A percentile compares a stretch with the other conserved stretches of the same genome.
Evolutionary conservation across 2,888 invertebrate species (phyloP).

Genomic region (Trissolcus brochymenae): DNA sequence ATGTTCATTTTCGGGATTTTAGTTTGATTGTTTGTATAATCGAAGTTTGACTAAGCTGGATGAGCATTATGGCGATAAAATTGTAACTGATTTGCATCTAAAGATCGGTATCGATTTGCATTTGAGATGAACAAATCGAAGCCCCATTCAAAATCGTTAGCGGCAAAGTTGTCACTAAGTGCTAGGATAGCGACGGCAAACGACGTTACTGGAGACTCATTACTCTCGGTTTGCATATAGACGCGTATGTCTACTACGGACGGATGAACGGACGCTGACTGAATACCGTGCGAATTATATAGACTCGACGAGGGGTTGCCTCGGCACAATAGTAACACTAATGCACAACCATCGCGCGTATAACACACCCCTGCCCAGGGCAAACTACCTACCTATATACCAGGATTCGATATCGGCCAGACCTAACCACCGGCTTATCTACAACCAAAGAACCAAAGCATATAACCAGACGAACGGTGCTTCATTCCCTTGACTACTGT

Average conservation of each 20-base stretch:
- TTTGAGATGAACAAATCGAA: conserved; percentile 67
- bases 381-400: conserved; percentile 70
- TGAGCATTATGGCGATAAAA: too few species aligned
- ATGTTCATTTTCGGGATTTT: too few species aligned
- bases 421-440: conserved; percentile 70
- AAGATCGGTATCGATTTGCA: conserved; percentile 65
- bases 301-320: conserved; percentile 70
- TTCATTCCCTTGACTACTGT: conserved; percentile 41
- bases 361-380: conserved; percentile 60
- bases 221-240: conserved; percentile 75
- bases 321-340: conserved; percentile 74
- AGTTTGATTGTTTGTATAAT: too few species aligned
- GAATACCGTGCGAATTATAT: conserved; percentile 74
- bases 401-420: conserved; percentile 72
- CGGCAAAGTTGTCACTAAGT: conserved; percentile 67
- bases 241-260: conserved; percentile 64
- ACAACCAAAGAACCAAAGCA: conserved; percentile 63
- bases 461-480: conserved; percentile 55
- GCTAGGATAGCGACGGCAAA: conserved; percentile 74
- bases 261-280: conserved; percentile 65
- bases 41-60: too few species aligned
- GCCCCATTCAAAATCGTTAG: conserved; percentile 69
- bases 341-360: conserved; percentile 71
- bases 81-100: conserved; percentile 57
- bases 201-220: conserved; percentile 74